Evolutionary conservation across 2,113 vertebrate species (phyloP).

Genomic region (Anas platyrhynchos): DNA sequence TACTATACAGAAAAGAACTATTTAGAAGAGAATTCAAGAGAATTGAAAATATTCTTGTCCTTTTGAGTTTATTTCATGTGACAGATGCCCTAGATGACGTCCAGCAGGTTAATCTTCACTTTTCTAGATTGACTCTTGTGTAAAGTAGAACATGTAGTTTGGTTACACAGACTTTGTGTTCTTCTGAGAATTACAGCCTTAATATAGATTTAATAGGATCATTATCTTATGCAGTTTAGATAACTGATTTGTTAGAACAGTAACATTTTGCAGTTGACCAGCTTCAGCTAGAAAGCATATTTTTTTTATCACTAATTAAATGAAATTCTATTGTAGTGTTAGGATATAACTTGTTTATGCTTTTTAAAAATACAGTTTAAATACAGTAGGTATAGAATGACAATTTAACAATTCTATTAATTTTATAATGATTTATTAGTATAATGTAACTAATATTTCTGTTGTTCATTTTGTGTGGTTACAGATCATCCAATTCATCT

Average conservation of each 20-base stretch:
- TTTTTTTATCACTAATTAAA: constrained; percentile 3
- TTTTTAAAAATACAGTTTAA: constrained; percentile 25
- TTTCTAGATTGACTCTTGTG: not conserved
- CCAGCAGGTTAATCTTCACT: not conserved
- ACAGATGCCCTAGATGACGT: no score
- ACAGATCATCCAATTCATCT: not conserved
- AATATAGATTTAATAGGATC: not conserved
- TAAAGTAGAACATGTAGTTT: not conserved
- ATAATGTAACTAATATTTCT: not conserved
- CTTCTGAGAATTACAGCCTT: not conserved
- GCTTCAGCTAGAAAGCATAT: not conserved
- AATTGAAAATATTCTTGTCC: no score
- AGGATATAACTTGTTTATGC: not conserved
- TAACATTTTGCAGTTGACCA: not conserved
- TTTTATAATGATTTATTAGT: not conserved
- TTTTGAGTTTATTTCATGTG: no score
- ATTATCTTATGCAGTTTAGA: not conserved
- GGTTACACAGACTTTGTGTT: not conserved
- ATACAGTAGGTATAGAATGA: not conserved
- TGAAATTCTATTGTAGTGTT: not conserved
- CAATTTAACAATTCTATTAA: not conserved
- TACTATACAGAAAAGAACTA: no score
- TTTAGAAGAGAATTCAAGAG: no score
- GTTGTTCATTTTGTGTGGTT: not conserved
- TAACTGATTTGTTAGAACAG: not conserved